Conservation (phyloP, 2,113 vertebrate species). For the Trichechus manatus region DNA sequence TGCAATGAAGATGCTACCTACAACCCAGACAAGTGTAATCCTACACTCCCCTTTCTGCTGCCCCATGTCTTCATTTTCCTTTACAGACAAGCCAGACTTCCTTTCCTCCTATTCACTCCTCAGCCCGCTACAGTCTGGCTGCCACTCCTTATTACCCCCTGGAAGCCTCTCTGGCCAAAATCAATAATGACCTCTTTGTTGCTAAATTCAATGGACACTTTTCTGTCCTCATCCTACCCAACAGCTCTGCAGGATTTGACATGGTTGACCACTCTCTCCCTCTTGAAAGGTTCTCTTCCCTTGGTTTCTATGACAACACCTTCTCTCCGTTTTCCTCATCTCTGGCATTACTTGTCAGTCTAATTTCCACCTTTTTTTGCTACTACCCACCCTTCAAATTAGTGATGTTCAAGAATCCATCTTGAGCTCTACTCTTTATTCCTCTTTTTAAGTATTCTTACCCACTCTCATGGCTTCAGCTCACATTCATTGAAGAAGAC, state of each 20-base stretch:
- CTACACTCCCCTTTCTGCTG: background rate
- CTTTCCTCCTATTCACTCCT: slow-evolving; percentile 43
- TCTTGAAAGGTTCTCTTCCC: slow-evolving; percentile 2
- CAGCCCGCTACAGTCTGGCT: slow-evolving; percentile 51
- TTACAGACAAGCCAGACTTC: slow-evolving; percentile 16
- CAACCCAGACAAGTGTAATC: background rate
- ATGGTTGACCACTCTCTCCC: slow-evolving; percentile 79
- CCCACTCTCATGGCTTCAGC: background rate
- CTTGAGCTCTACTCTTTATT: slow-evolving; percentile 12
- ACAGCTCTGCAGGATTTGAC: slow-evolving; percentile 79
- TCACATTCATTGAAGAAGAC: slow-evolving; percentile 26
- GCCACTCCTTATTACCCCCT: slow-evolving; percentile 58
- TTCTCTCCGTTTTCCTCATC: slow-evolving; percentile 53
- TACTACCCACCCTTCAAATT: slow-evolving; percentile 36
- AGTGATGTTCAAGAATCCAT: slow-evolving; percentile 46
- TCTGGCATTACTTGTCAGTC: slow-evolving; percentile 69
- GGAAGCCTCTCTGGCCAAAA: slow-evolving; percentile 76
- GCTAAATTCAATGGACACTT: slow-evolving; percentile 78
- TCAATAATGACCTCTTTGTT: slow-evolving; percentile 80
- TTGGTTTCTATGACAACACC: slow-evolving; percentile 79
- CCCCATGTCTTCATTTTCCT: slow-evolving; percentile 41
- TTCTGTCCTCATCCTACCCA: slow-evolving; percentile 72
- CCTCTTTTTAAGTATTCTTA: slow-evolving; percentile 5
- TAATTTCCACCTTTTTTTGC: slow-evolving; percentile 32
- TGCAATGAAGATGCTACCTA: slow-evolving; percentile 49